Evolutionary conservation across 2,888 invertebrate genomes (phyloP).

Genomic region (Rhagium mordax): DNA sequence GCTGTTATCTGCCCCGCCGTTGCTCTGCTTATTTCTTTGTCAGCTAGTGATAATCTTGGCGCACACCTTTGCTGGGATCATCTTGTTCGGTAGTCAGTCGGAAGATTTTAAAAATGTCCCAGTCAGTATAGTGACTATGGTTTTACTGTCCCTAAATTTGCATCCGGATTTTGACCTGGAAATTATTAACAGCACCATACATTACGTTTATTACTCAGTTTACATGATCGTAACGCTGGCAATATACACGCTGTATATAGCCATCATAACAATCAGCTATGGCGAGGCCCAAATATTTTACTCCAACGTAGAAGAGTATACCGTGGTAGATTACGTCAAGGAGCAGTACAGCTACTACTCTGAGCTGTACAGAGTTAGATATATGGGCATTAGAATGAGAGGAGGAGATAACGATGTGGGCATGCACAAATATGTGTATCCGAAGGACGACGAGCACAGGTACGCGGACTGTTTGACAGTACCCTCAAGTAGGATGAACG

Average conservation of each 20-base stretch:
- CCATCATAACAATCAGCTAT: constrained; percentile 55
- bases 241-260: constrained; percentile 50
- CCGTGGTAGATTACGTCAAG: constrained; percentile 49
- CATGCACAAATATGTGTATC: constrained; percentile 36
- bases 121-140: constrained; percentile 45
- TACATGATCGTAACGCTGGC: constrained; percentile 52
- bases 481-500: constrained; percentile 46
- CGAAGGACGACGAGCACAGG: constrained; percentile 52
- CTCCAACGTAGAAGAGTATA: constrained; percentile 45
- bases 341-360: constrained; percentile 52
- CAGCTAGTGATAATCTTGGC: constrained; percentile 48
- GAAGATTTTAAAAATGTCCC: constrained; percentile 48
- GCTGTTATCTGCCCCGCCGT: constrained; percentile 43
- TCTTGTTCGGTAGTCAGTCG: constrained; percentile 39
- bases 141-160: constrained; percentile 50
- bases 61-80: constrained; percentile 40
- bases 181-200: constrained; percentile 38
- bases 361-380: constrained; percentile 43
- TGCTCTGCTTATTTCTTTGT: constrained; percentile 51
- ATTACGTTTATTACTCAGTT: constrained; percentile 46
- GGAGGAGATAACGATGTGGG: constrained; percentile 44
- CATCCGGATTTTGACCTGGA: constrained; percentile 43
- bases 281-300: constrained; percentile 53
- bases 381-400: constrained; percentile 34
- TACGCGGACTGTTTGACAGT: constrained; percentile 53